Evolutionary conservation across 1,140 invertebrate species (phyloP), one percentile per base, ranked within the genome.

Genomic region (Phymastichus coffea): DNA sequence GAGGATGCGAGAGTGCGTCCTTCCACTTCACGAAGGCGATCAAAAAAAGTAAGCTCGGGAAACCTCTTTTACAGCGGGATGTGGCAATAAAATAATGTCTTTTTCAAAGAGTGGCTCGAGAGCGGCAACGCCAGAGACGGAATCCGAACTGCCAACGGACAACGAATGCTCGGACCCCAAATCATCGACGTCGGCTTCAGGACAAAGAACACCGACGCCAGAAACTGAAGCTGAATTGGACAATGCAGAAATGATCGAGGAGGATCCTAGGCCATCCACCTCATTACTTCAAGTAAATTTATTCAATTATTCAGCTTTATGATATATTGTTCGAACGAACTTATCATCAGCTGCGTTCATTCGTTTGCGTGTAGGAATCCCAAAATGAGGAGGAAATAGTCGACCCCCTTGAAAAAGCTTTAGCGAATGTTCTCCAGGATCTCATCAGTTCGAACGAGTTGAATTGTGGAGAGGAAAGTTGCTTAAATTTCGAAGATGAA

Each of bases 81-180:
- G n/a, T n/a, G n/a, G n/a, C n/a, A n/a, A n/a, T n/a, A n/a, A n/a
- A n/a, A n/a, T n/a, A n/a, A n/a, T n/a, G n/a, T n/a, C n/a, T 58
- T 51, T 26, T 57, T 55, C 12, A 46, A 69, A 81, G 66, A 79
- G 82, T 52, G 76, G 70, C 43, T 75, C 74, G 37, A 79, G 79
- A 64, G 71, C 76, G 15, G 71, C 77, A 57, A 79, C 79, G 4
- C 72, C 80, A 0, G 80, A 82, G 19, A 82, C 80, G 19, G 78
- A 79, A 68, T 82, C 81, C 0, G 82, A 81, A 8, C 81, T 81
- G 8, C 76, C 76, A 35, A 79, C 75, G 0, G 80, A 82, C 7
- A 78, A 70, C 2, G 73, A 77, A 35, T 63, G 75, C 25, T 76
- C 73, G 7, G 75, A 79, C 44, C 59, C 70, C 0, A 77, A 79